Percentiles rank a stretch among this genome's conserved stretches.
These are phyloP conservation scores for Hippolais icterina DNA, from an alignment of 2,113 vertebrate species.

Conservation along the genomic window DNA sequence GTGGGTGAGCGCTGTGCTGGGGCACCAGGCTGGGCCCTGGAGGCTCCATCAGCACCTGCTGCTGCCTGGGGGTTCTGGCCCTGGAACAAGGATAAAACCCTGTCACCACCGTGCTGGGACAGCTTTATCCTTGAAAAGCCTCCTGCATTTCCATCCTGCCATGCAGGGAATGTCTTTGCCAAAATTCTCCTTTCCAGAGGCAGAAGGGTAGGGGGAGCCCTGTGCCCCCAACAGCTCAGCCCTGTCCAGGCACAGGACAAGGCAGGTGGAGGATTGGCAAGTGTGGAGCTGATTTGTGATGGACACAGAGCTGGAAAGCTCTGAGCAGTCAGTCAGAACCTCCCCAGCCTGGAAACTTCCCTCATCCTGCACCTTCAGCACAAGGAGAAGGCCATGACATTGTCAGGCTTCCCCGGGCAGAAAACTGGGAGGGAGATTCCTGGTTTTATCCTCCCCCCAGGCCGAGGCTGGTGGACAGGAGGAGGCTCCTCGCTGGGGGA, in stretches of 20 bases:
- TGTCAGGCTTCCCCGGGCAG: neutral
- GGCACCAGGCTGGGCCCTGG: neutral
- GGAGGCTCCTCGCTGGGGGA: constrained; percentile 15
- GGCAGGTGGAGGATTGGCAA: neutral
- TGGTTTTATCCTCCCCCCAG: neutral
- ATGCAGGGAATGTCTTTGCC: neutral
- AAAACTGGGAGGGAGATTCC: neutral
- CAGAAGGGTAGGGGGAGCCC: neutral
- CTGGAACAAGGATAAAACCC: neutral
- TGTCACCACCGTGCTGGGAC: neutral
- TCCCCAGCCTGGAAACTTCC: neutral
- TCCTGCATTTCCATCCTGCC: neutral
- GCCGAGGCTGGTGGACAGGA: constrained; percentile 7
- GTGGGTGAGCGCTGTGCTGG: neutral
- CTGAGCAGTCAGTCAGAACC: neutral
- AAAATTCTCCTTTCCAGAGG: neutral
- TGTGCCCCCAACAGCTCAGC: neutral
- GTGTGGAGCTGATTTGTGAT: neutral
- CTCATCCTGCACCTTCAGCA: neutral
- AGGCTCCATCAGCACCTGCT: neutral
- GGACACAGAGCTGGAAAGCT: neutral
- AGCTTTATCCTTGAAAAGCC: accelerated
- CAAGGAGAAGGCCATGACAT: neutral
- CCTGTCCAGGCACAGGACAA: neutral
- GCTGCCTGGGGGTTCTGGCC: neutral